Evolutionary conservation across 2,888 invertebrate species (phyloP).

Genomic region (Bellardia pandia): DNA sequence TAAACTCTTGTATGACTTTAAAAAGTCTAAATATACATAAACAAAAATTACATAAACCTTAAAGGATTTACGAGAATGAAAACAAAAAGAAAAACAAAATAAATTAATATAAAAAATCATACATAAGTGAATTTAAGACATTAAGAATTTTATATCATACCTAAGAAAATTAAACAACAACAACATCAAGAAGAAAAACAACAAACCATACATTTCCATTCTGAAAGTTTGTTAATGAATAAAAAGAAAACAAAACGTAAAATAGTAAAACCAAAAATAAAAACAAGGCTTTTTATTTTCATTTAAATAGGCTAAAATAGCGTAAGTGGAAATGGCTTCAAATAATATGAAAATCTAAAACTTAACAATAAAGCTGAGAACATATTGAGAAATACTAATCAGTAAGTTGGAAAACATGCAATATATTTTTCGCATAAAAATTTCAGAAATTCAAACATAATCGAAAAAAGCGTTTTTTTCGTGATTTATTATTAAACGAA

Average conservation of each 20-base stretch:
- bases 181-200: constrained; percentile 18
- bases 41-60: constrained; percentile 47
- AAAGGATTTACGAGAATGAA: constrained; percentile 52
- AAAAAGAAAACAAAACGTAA: constrained; percentile 60
- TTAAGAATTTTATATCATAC: constrained; percentile 72
- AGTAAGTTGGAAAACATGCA: too few species aligned
- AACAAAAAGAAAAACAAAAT: constrained; percentile 12
- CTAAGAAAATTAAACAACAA: constrained; percentile 50
- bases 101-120: constrained; percentile 41
- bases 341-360: too few species aligned
- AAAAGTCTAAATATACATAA: constrained; percentile 48
- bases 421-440: too few species aligned
- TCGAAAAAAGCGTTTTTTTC: too few species aligned
- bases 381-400: too few species aligned
- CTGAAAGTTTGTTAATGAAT: constrained; percentile 69
- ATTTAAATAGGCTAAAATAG: too few species aligned
- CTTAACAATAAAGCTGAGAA: too few species aligned
- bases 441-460: too few species aligned
- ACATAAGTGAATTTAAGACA: constrained; percentile 69
- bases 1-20: constrained; percentile 57
- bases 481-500: too few species aligned
- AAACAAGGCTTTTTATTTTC: too few species aligned
- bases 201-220: constrained; percentile 65
- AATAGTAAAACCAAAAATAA: constrained; percentile 55
- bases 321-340: too few species aligned